A percentile compares a stretch with the other conserved stretches of the same genome.
Evolutionary conservation across 53 echinoderm and acorn worm genomes (phyloP).

Genomic region (Mesocentrotus franciscanus): DNA sequence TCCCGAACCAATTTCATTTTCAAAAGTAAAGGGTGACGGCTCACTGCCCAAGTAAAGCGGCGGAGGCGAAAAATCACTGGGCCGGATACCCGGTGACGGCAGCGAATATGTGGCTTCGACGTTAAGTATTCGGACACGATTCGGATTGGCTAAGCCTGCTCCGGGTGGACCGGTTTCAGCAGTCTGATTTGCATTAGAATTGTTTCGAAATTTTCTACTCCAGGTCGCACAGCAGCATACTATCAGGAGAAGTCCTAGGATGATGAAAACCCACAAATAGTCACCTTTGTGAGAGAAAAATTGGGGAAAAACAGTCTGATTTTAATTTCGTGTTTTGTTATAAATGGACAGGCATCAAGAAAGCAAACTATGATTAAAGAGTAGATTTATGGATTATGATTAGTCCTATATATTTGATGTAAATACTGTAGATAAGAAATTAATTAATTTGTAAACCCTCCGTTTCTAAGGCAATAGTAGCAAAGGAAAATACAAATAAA

Average conservation of each 20-base stretch:
- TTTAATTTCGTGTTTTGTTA: no score
- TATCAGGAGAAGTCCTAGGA: not conserved
- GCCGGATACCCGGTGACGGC: constrained; percentile 37
- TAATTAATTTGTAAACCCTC: no score
- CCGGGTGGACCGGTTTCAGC: not conserved
- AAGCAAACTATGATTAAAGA: no score
- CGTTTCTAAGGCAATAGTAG: no score
- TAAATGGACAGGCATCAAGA: no score
- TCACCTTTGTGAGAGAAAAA: not conserved
- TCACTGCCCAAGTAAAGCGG: not conserved
- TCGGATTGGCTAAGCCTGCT: not conserved
- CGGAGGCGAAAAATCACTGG: constrained; percentile 26
- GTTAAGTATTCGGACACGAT: constrained; percentile 11
- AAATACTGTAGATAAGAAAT: no score
- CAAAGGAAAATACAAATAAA: no score
- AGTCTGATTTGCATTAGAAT: not conserved
- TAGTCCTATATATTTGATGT: no score
- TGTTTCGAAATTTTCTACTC: not conserved
- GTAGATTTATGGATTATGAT: no score
- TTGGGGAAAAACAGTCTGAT: not conserved
- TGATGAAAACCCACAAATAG: constrained; percentile 22
- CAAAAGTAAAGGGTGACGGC: not conserved
- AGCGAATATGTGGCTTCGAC: constrained; percentile 24
- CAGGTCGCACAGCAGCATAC: constrained; percentile 16
- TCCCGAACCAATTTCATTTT: not conserved